Percentiles rank a stretch among this genome's conserved stretches.
Evolutionary conservation across 2,113 vertebrate species (phyloP).

Genomic region (Osmerus eperlanus): DNA sequence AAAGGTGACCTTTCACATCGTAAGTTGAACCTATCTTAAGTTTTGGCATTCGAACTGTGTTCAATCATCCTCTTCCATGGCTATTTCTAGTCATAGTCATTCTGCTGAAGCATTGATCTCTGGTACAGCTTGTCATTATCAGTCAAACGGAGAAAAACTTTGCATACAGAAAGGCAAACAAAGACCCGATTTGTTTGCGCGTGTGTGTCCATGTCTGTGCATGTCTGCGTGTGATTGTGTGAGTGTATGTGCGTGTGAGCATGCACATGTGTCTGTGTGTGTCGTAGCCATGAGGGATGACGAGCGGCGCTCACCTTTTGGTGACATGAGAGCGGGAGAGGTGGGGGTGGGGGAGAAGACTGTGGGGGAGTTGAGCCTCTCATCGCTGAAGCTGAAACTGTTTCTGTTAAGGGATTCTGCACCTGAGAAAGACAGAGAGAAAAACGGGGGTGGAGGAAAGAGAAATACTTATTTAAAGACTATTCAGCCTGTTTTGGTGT

Average conservation of each 20-base stretch:
- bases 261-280: background rate
- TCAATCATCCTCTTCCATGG: background rate
- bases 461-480: slow-evolving; percentile 1
- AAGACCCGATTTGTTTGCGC: background rate
- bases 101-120: background rate
- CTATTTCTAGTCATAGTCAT: background rate
- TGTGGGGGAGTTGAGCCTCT: slow-evolving; percentile 86
- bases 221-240: background rate
- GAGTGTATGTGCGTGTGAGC: background rate
- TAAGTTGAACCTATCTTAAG: no score
- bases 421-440: slow-evolving; percentile 67
- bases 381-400: slow-evolving; percentile 92
- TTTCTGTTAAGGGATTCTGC: slow-evolving; percentile 86
- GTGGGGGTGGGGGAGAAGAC: slow-evolving; percentile 67
- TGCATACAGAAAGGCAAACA: no score
- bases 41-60: background rate
- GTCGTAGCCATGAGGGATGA: background rate
- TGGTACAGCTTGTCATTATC: background rate
- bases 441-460: slow-evolving; percentile 18
- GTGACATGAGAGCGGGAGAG: slow-evolving; percentile 71
- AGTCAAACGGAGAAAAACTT: background rate
- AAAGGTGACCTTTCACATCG: no score
- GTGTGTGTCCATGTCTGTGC: background rate
- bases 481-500: background rate
- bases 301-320: slow-evolving; percentile 75